Percentiles rank a stretch among this genome's conserved stretches.
Evolutionary conservation across 2,797 vertebrate species (phyloP).

Genomic region (Pachyuromys duprasi): DNA sequence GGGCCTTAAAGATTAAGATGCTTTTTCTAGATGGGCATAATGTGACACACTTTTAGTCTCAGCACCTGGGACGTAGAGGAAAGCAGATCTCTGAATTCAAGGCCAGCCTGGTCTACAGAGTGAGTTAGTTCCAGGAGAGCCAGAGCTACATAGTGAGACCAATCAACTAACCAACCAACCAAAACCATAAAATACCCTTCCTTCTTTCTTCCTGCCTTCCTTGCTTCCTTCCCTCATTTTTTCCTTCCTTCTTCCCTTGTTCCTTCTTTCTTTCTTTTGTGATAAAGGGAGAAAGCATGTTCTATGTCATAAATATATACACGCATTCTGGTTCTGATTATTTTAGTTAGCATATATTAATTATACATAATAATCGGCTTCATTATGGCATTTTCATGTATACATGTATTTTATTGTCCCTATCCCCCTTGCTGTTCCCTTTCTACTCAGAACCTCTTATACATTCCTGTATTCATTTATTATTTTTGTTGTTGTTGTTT

Average conservation of each 20-base stretch:
- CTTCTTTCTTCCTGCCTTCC: background rate
- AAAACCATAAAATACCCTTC: background rate
- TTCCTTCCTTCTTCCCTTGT: background rate
- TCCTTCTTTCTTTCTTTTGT: background rate
- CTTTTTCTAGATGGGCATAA: background rate
- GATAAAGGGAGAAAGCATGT: background rate
- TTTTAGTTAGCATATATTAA: background rate
- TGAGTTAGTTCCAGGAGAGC: background rate
- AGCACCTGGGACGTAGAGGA: background rate
- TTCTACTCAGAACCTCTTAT: background rate
- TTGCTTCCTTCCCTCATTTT: rapidly evolving
- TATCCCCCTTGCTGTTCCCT: background rate
- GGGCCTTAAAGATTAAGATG: background rate
- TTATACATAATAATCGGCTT: background rate
- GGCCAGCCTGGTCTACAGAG: background rate
- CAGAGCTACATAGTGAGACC: background rate
- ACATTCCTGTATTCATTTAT: background rate
- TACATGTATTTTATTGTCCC: background rate
- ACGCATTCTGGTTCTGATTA: background rate
- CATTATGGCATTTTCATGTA: background rate
- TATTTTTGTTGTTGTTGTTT: background rate
- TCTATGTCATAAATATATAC: background rate
- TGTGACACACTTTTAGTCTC: background rate
- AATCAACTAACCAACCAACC: background rate
- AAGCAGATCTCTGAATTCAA: background rate